A percentile compares a stretch with the other conserved stretches of the same genome.
phyloP scores from a whole-genome alignment of 2,113 vertebrate genomes.

The Steatornis caripensis region DNA sequence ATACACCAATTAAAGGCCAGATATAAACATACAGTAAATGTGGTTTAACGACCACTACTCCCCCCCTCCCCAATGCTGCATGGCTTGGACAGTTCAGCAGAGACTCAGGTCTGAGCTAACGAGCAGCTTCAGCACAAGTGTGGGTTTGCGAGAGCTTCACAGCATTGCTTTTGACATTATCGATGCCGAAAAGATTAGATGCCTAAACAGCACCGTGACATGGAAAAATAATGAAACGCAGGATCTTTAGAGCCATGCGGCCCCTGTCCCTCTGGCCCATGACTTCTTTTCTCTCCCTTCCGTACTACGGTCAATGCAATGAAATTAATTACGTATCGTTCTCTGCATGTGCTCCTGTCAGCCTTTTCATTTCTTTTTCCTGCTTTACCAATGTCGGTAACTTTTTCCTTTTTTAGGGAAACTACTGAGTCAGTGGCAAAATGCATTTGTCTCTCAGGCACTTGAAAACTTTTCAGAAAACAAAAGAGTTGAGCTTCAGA shows the following conservation, averaged over 20 bases:
- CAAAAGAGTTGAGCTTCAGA: not conserved
- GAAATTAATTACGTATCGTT: accelerated
- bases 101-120: not conserved
- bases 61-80: too few species aligned
- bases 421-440: not conserved
- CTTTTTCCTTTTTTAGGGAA: not conserved
- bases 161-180: not conserved
- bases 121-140: not conserved
- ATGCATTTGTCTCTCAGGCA: not conserved
- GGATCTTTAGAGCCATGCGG: not conserved
- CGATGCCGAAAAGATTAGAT: not conserved
- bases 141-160: not conserved
- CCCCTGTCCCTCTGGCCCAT: too few species aligned
- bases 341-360: not conserved
- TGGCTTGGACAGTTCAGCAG: not conserved
- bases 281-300: not conserved
- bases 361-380: not conserved
- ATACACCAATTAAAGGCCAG: not conserved
- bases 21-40: not conserved
- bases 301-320: accelerated
- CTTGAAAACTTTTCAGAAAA: not conserved
- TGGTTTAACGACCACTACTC: not conserved
- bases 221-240: not conserved
- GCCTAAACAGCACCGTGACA: not conserved
- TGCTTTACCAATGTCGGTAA: not conserved